phyloP scores from a whole-genome alignment of 2,113 vertebrate genomes.

The Heterocephalus glaber region DNA sequence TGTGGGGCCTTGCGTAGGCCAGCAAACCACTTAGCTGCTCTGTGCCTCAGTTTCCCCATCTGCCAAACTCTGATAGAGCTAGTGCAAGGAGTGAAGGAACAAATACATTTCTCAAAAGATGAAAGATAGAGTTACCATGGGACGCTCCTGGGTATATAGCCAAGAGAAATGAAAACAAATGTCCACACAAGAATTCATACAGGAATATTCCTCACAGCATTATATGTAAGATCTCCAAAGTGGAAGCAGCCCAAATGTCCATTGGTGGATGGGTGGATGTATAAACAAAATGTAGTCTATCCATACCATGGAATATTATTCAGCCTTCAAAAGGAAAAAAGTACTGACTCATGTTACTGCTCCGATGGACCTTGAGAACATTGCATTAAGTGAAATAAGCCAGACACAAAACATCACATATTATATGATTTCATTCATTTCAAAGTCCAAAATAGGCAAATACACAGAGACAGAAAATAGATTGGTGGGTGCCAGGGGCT shows the following conservation, averaged over 20 bases:
- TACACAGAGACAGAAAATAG: not conserved
- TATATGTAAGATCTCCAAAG: not conserved
- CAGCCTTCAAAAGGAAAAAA: not conserved
- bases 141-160: not conserved
- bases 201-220: not conserved
- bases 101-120: not conserved
- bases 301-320: not conserved
- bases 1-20: not conserved
- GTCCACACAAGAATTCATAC: not conserved
- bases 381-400: not conserved
- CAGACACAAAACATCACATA: not conserved
- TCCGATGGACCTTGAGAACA: not conserved
- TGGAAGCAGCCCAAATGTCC: not conserved
- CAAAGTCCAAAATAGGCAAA: constrained; percentile 12
- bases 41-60: constrained; percentile 16
- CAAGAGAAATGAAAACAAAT: constrained; percentile 20
- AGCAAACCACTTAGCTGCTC: not conserved
- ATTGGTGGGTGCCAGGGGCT: not conserved
- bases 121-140: not conserved
- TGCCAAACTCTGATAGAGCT: not conserved
- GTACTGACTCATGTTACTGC: not conserved
- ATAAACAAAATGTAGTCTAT: not conserved
- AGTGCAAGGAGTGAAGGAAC: not conserved
- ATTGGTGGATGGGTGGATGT: not conserved
- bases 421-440: not conserved